Evolutionary conservation across 1,140 invertebrate species (phyloP).

Genomic region (Trinorchestia longiramus): DNA sequence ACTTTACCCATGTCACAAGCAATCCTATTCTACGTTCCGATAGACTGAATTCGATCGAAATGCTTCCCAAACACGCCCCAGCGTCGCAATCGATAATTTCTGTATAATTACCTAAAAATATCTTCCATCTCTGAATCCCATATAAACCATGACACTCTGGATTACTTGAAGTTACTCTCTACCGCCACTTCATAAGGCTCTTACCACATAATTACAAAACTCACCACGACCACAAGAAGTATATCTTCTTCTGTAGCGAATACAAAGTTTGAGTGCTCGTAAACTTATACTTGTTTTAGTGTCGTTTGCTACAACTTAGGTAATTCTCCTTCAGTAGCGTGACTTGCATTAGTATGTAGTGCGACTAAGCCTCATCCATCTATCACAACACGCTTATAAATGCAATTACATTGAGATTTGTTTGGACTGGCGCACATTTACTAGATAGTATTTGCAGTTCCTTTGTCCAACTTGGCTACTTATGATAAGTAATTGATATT

Average conservation of each 20-base stretch:
- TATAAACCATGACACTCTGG: too few species aligned
- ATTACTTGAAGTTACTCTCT: too few species aligned
- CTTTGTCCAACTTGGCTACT: neutral
- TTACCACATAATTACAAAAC: too few species aligned
- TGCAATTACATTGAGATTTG: neutral
- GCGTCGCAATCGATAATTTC: too few species aligned
- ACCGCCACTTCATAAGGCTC: too few species aligned
- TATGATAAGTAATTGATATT: neutral
- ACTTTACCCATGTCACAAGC: too few species aligned
- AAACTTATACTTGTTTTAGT: neutral
- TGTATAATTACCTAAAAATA: too few species aligned
- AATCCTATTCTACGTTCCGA: too few species aligned
- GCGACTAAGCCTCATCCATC: neutral
- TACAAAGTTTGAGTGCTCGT: neutral
- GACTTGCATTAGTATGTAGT: neutral
- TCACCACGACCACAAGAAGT: too few species aligned
- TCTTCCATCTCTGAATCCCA: too few species aligned
- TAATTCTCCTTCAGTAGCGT: neutral
- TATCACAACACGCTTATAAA: neutral
- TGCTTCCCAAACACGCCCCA: too few species aligned
- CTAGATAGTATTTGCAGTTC: neutral
- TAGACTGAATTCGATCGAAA: too few species aligned
- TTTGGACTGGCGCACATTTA: neutral
- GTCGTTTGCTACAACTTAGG: neutral
- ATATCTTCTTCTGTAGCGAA: neutral